Evolutionary conservation across 1,140 invertebrate species (phyloP).

Genomic region (Magallana ariakensis): DNA sequence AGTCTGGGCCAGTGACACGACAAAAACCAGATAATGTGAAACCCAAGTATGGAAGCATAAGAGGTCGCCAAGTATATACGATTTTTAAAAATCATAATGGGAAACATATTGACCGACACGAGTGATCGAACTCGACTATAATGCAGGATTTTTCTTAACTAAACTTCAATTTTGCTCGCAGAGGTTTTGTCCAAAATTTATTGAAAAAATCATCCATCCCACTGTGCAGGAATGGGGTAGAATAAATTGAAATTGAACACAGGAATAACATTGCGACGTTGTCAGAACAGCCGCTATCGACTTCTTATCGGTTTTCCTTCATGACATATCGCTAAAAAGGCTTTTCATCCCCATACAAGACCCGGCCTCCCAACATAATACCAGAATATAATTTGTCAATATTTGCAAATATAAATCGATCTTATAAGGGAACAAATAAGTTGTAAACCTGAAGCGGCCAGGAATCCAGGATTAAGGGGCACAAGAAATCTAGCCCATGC

Average conservation of each 20-base stretch:
- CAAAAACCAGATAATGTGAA: neutral
- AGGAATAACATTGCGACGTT: constrained; percentile 12
- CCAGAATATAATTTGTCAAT: constrained; percentile 37
- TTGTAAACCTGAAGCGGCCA: constrained; percentile 15
- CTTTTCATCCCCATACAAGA: constrained; percentile 29
- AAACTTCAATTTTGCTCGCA: constrained; percentile 2
- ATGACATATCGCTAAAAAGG: constrained; percentile 23
- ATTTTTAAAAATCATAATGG: neutral
- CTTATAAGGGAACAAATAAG: constrained; percentile 38
- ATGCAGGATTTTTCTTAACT: constrained; percentile 7
- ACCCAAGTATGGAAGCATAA: neutral
- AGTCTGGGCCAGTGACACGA: constrained; percentile 3
- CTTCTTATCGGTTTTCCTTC: neutral
- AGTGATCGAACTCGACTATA: neutral
- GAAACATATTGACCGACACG: constrained; percentile 34
- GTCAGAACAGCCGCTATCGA: constrained; percentile 20
- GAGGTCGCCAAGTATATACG: neutral
- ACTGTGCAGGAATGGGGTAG: constrained; percentile 23
- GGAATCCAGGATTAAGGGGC: constrained; percentile 8
- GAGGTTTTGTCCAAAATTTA: constrained; percentile 29
- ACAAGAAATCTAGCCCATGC: neutral
- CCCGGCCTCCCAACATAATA: constrained; percentile 16
- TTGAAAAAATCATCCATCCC: constrained; percentile 12
- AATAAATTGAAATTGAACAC: constrained; percentile 32
- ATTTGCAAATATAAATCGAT: constrained; percentile 39